Evolutionary conservation across 2,797 vertebrate species (phyloP).

Genomic region (Pteropus rufus): DNA sequence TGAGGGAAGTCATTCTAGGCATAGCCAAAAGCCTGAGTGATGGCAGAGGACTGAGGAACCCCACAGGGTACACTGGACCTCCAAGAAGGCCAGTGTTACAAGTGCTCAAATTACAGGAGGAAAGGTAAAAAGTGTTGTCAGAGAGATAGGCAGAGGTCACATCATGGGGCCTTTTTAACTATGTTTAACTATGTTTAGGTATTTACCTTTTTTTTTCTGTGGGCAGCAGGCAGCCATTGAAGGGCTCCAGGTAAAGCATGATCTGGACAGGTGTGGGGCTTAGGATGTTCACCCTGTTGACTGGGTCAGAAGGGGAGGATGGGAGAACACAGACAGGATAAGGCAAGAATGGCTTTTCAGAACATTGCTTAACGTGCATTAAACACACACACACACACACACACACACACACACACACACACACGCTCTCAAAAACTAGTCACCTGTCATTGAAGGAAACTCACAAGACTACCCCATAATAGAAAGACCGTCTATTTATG

Average conservation of each 20-base stretch:
- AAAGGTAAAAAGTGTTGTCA: background rate
- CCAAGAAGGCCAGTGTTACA: background rate
- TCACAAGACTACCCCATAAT: background rate
- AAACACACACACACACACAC: background rate
- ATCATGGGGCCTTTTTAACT: background rate
- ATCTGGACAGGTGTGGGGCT: background rate
- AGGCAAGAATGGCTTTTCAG: background rate
- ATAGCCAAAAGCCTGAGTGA: background rate
- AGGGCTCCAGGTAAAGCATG: background rate
- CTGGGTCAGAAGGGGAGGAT: background rate
- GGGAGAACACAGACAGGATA: background rate
- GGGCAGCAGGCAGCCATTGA: background rate
- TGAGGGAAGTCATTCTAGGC: background rate
- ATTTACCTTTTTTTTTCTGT: background rate
- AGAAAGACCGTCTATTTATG: background rate
- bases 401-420: too few species aligned
- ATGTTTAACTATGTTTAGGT: background rate
- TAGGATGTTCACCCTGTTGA: background rate
- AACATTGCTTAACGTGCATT: background rate
- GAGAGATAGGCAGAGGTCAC: background rate
- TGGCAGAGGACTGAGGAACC: background rate
- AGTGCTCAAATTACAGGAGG: background rate
- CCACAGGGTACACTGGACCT: background rate
- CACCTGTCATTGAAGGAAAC: background rate
- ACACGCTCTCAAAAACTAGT: background rate